Percentiles rank a stretch among this genome's conserved stretches.
Conservation (phyloP, 2,888 invertebrate species). For the Selenia dentaria region DNA sequence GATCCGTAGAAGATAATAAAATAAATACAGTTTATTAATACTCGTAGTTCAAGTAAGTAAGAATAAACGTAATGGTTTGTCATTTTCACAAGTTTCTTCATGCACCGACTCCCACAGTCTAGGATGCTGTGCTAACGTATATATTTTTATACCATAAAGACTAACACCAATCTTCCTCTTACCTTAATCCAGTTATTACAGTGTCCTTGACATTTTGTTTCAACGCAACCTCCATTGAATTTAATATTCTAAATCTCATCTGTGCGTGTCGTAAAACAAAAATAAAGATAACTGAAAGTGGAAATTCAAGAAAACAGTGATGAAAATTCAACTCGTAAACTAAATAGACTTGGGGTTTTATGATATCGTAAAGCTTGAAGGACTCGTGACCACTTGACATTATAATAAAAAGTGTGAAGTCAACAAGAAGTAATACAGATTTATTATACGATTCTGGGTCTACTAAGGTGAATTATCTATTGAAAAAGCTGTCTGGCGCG, state of each 20-base stretch:
- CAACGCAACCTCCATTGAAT: constrained; percentile 40
- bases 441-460: no score
- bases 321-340: constrained; percentile 71
- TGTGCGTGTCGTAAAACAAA: constrained; percentile 61
- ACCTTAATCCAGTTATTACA: constrained; percentile 2
- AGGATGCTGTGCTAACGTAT: no score
- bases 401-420: constrained; percentile 10
- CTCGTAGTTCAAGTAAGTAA: no score
- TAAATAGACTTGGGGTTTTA: constrained; percentile 64
- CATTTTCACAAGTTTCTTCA: no score
- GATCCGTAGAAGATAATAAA: no score
- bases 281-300: constrained; percentile 63
- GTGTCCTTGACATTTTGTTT: constrained; percentile 19
- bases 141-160: no score
- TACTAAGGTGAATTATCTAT: no score
- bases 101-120: no score
- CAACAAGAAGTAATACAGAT: neutral
- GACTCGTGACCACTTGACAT: constrained; percentile 36
- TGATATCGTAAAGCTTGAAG: constrained; percentile 57
- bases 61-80: no score
- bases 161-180: no score
- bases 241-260: constrained; percentile 62
- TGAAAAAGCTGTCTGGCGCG: no score
- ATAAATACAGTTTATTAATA: no score
- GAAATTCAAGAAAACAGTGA: constrained; percentile 58